Evolutionary conservation across 2,113 vertebrate species (phyloP), one percentile per base, ranked within the genome.

Genomic region (Equus quagga): DNA sequence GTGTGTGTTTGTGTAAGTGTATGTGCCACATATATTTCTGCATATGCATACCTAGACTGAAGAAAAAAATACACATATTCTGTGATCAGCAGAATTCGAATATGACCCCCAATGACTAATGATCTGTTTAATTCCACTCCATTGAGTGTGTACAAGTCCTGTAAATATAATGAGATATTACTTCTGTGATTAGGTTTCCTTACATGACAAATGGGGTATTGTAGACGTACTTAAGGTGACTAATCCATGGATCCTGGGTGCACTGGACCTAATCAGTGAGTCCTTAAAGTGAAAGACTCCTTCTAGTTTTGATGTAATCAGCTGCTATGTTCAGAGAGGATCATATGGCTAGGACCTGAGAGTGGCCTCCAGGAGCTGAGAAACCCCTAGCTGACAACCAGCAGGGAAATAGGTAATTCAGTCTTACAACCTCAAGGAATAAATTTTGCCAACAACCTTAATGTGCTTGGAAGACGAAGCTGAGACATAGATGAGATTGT

Each of bases 291-390:
- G 2, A 62, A 4, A 2, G 14, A 28, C 4, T 33, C 8, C 13
- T 65, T 14, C 36, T n/a, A 8, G 5, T 11, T 93, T 84, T 69
- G 33, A 18, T 60, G 14, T 21, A 13, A 18, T 54, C 51, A 62
- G 18, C 23, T 19, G 8, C 2, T 13, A 21, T 33, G 17, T 83
- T 84, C 44, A 84, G n/a, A 75, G 23, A 26, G 12, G 24, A 33
- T 9, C 14, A 7, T n/a, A 14, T 31, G 23, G 4, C 8, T 9
- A 15, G 9, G 13, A 44, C 1, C 2, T 72, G 18, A 46, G 1
- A 15, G 10, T 54, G 14, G 1, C 1, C 21, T 73, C 8, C 41
- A 13, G 6, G 5, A 44, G 51, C 5, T 80, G 23, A 89, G n/a
- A 91, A 64, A 49, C 8, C 3, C 5, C 72, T 84, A 6, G 6